These are phyloP conservation scores for Hydrolagus colliei DNA, from an alignment of 2,797 vertebrate genomes.

Conservation along the genomic window DNA sequence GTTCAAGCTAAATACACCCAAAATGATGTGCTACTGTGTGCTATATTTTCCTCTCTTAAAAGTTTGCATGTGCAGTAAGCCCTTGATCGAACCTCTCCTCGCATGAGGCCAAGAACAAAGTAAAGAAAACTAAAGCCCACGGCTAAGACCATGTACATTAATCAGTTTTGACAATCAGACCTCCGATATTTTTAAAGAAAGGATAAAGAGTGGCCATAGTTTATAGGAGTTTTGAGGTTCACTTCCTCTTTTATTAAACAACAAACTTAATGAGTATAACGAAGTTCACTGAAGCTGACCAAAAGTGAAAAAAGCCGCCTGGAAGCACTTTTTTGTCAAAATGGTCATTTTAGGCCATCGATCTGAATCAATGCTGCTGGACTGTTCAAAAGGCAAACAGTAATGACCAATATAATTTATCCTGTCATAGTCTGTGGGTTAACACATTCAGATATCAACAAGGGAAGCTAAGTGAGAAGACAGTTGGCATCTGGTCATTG, in stretches of 20 bases:
- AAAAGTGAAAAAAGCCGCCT: not conserved
- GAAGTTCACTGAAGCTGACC: conserved; percentile 15
- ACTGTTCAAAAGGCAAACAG: not conserved
- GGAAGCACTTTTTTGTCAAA: not conserved
- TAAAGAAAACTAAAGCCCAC: not conserved
- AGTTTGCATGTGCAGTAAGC: too few species aligned
- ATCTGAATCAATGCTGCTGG: not conserved
- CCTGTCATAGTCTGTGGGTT: conserved; percentile 7
- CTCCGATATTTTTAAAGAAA: not conserved
- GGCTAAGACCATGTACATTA: not conserved
- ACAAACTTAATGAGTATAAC: not conserved
- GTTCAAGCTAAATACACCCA: too few species aligned
- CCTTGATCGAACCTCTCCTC: not conserved
- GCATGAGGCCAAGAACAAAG: not conserved
- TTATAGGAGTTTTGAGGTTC: not conserved
- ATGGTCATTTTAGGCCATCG: not conserved
- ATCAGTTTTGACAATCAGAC: too few species aligned
- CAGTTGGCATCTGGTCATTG: not conserved
- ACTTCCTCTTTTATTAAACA: not conserved
- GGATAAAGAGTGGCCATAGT: not conserved
- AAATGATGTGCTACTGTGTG: too few species aligned
- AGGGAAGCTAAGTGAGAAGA: not conserved
- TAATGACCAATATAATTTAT: conserved; percentile 22
- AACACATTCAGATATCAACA: conserved; percentile 15
- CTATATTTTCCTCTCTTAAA: too few species aligned